Evolutionary conservation across 2,113 vertebrate genomes (phyloP).

Genomic region (cattle (Bos taurus)): DNA sequence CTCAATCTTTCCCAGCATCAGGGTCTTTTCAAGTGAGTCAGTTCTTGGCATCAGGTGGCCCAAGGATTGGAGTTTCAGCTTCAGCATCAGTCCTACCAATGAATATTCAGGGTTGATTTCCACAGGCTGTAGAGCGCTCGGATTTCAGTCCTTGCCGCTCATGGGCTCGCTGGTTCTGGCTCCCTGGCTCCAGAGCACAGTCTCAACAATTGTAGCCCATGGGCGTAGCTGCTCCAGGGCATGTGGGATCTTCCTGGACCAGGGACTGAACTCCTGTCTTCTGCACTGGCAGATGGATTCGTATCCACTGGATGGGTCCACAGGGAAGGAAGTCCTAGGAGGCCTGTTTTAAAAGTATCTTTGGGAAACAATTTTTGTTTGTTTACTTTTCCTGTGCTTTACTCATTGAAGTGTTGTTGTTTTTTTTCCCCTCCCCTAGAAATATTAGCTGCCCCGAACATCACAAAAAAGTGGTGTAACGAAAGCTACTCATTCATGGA

Average conservation of each 20-base stretch:
- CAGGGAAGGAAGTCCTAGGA: background rate
- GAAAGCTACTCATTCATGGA: background rate
- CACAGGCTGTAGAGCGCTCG: background rate
- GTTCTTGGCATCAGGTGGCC: background rate
- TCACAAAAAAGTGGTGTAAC: background rate
- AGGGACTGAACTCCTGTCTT: background rate
- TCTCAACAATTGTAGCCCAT: background rate
- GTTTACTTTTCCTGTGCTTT: background rate
- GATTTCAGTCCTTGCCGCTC: background rate
- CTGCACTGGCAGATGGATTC: background rate
- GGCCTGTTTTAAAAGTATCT: background rate
- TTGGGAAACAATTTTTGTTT: background rate
- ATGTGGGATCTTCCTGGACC: background rate
- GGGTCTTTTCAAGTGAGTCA: background rate
- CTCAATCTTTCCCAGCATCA: background rate
- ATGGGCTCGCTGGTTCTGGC: fast-evolving
- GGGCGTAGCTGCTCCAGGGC: background rate
- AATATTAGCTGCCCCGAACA: background rate
- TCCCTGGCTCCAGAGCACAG: background rate
- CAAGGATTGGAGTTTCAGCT: background rate
- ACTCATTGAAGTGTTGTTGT: background rate
- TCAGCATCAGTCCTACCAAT: background rate
- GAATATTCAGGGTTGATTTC: background rate
- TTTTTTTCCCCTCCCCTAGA: background rate
- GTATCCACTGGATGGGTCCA: background rate